Conservation (phyloP, 1,140 invertebrate species). For the Amphibalanus amphitrite region DNA sequence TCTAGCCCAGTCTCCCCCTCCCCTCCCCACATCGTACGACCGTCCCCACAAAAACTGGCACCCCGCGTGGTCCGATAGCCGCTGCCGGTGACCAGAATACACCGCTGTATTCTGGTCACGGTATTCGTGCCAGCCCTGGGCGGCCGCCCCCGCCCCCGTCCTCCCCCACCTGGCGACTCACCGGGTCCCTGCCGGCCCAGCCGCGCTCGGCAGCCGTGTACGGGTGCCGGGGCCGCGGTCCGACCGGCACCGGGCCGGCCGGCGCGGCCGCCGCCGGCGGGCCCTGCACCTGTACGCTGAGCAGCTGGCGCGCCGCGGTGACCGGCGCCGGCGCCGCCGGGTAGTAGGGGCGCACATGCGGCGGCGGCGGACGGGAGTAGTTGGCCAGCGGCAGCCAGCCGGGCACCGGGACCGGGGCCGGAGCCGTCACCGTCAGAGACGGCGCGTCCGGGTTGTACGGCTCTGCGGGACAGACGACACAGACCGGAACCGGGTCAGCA, state of each 20-base stretch:
- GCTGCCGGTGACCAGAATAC: no score
- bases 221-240: not conserved
- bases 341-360: not conserved
- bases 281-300: conserved; percentile 18
- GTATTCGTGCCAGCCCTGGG: no score
- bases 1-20: no score
- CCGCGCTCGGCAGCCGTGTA: not conserved
- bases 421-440: conserved; percentile 34
- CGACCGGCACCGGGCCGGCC: conserved; percentile 5
- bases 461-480: conserved; percentile 7
- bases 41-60: no score
- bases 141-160: no score
- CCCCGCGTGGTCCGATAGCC: no score
- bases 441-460: conserved; percentile 59
- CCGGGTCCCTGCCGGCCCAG: not conserved
- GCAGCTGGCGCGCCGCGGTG: not conserved
- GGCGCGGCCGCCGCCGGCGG: conserved; percentile 20
- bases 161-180: not conserved
- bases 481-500: not conserved
- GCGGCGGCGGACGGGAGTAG: not conserved
- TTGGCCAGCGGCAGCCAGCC: not conserved
- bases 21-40: no score
- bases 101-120: no score
- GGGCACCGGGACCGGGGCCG: conserved; percentile 11
- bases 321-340: no score